phyloP scores from a whole-genome alignment of 2,113 vertebrate genomes.

The Heterotilapia buettikoferi region DNA sequence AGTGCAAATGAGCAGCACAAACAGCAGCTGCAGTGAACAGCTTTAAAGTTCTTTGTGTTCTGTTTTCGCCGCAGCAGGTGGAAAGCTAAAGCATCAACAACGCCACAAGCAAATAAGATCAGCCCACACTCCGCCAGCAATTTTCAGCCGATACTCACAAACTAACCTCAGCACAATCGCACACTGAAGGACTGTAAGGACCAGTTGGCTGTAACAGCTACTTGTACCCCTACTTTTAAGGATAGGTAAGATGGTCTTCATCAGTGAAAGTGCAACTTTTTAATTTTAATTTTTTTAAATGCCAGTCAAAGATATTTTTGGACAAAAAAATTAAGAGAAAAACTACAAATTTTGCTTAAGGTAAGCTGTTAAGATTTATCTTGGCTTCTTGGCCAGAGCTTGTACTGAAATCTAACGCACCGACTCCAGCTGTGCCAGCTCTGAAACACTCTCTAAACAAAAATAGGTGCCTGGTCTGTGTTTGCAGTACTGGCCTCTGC shows the following conservation, averaged over 20 bases:
- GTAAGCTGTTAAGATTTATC: background rate
- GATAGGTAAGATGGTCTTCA: fast-evolving
- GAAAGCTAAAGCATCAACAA: background rate
- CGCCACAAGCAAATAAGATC: background rate
- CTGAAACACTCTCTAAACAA: fast-evolving
- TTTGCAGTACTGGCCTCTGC: background rate
- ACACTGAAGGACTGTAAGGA: fast-evolving
- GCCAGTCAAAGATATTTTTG: background rate
- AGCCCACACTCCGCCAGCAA: background rate
- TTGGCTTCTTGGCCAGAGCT: fast-evolving
- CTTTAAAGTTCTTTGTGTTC: background rate
- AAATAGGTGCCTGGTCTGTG: background rate
- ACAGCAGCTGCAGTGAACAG: background rate
- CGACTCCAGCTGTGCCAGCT: fast-evolving
- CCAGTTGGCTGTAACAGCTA: background rate
- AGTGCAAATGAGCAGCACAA: background rate
- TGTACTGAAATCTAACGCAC: background rate
- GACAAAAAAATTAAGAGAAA: background rate
- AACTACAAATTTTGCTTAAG: background rate
- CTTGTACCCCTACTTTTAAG: background rate
- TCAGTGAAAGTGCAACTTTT: background rate
- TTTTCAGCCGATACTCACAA: background rate
- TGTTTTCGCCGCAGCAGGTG: background rate
- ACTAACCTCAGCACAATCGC: background rate
- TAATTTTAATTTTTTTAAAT: fast-evolving